These are phyloP conservation scores for Cyrtonyx montezumae DNA, from an alignment of 2,113 vertebrate genomes.

Conservation along the genomic window DNA sequence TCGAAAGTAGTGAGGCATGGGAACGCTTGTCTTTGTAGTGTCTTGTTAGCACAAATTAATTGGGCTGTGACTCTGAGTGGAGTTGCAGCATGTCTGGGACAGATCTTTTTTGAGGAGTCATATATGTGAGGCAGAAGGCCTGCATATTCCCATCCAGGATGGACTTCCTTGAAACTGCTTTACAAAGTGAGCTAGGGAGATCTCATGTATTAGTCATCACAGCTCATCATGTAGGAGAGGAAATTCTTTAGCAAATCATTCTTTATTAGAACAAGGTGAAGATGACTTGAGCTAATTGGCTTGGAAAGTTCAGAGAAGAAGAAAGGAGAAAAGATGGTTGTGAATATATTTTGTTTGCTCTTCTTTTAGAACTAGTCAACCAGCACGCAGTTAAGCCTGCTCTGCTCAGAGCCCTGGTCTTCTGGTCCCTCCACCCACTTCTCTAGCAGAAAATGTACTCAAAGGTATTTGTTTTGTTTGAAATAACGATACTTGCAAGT, in stretches of 20 bases:
- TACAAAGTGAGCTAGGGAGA: background rate
- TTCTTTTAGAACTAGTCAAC: slow-evolving; percentile 24
- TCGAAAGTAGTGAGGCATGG: slow-evolving; percentile 46
- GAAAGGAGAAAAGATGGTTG: slow-evolving; percentile 26
- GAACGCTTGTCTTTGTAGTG: slow-evolving; percentile 53
- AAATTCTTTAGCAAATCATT: slow-evolving; percentile 28
- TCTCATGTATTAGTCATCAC: slow-evolving; percentile 21
- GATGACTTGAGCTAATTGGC: slow-evolving; percentile 57
- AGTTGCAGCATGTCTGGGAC: slow-evolving; percentile 8
- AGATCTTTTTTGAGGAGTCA: slow-evolving; percentile 2
- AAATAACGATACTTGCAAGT: slow-evolving; percentile 34
- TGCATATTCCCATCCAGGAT: slow-evolving; percentile 32
- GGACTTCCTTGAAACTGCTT: background rate
- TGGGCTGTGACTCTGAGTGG: slow-evolving; percentile 31
- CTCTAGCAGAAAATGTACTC: background rate
- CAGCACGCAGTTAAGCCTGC: background rate
- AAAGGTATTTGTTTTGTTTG: slow-evolving; percentile 20
- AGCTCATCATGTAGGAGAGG: background rate
- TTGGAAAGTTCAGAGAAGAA: slow-evolving; percentile 24
- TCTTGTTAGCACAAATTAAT: slow-evolving; percentile 54
- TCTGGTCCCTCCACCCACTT: background rate
- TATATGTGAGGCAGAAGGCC: slow-evolving; percentile 35
- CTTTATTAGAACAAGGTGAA: slow-evolving; percentile 45
- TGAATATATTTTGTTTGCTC: slow-evolving; percentile 7
- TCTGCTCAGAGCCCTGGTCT: background rate